Evolutionary conservation across 2,797 vertebrate genomes (phyloP), one percentile per base, ranked within the genome.

Genomic region (Bovichtus variegatus): DNA sequence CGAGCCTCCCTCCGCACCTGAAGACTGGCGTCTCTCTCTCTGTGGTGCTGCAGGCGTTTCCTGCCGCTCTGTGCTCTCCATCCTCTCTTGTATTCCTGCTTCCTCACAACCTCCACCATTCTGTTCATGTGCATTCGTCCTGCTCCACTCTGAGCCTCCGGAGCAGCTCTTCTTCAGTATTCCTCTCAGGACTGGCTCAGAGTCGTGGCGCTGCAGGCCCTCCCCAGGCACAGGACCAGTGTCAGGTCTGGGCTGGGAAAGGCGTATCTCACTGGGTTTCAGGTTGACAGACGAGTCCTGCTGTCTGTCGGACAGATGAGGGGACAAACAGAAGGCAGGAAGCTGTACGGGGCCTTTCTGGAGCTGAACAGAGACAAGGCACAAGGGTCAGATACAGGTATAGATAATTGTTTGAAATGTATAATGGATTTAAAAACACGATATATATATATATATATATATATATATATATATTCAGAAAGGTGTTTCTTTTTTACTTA

Each of bases 151-250:
- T 0, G 72, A 54, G 34, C 76, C 77, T 21, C 80, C 86, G 0
- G 85, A 83, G 59, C 62, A 34, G 71, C 90, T 92, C 86, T 95
- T 95, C 91, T 95, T 96, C 76, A 96, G 86, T 88, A 96, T 95
- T 50, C 95, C 91, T 65, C 93, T 93, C 72, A 95, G 57, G 21
- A 77, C 64, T 0, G 90, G 82, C 46, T 94, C 92, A 0, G 90
- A 84, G 71, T 84, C 86, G 18, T 36, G 59, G 41, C 69, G 63
- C 50, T 78, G 91, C 31, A 75, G 53, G 60, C 46, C 61, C 34
- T 89, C 79, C 0, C 7, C 58, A 0, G 76, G 9, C 16, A 34
- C 50, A 2, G 80, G 61, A 7, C 40, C 67, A 2, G 71, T 13
- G 1, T 88, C 83, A 0, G 69, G 58, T 65, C 72, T 77, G 5